Evolutionary conservation across 2,113 vertebrate genomes (phyloP), one percentile per base, ranked within the genome.

Genomic region (Smithornis capensis): DNA sequence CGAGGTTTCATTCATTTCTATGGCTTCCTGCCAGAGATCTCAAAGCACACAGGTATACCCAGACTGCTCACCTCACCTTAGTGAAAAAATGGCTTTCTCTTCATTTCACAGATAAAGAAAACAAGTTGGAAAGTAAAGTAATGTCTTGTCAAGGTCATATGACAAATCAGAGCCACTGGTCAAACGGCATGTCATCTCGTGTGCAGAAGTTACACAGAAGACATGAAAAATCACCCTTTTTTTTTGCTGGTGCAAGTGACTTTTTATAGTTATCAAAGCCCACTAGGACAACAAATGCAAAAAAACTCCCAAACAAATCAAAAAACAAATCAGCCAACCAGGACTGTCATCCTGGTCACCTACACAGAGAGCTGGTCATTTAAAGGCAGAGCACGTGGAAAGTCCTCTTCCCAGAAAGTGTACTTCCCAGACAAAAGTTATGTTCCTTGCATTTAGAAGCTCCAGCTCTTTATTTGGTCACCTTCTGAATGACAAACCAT

Each of bases 131-230:
- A 60, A 47, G 57, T 44, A 70, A 59, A 12, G 27, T 21, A 45
- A 33, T 22, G 22, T 52, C 74, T 90, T 47, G 25, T 53, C 80
- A 94, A 60, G 50, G 37, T 77, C 24, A 6, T 15, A 80, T 5
- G 79, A 38, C 6, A 67, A 85, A 49, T 63, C 6, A 5, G 33
- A 83, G 47, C 13, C 24, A 50, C 31, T 0, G 1, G 29, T 62
- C 49, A 82, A 49, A 44, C n/a, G 31, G 29, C 2, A 1, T 4
- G 7, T 21, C 0, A 0, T 45, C 64, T 84, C 57, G 17, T 29
- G 37, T 60, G 29, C 55, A 73, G 33, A 50, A 23, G 29, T 70
- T 67, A 73, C n/a, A 75, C 7, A 31, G 42, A 69, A 78, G n/a
- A 71, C 17, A 49, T 19, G 11, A 69, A 91, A n/a, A 62, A 23